Evolutionary conservation across 2,113 vertebrate species (phyloP), one percentile per base, ranked within the genome.

Genomic region (Oreochromis aureus): DNA sequence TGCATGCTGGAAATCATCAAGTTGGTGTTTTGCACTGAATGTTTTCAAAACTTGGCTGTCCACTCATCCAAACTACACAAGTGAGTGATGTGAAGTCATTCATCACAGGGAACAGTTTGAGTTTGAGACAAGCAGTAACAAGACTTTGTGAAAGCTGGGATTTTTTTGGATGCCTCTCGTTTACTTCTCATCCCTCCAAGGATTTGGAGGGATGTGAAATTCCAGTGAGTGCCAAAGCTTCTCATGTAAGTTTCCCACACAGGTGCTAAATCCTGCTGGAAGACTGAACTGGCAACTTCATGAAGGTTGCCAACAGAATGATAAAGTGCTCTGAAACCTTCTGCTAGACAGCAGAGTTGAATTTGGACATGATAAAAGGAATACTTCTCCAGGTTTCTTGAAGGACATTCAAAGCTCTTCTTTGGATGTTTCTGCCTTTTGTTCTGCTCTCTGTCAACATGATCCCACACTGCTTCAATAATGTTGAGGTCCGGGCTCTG

Each of bases 401-500:
- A 63, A 34, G 59, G 2, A 63, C 10, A 36, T 0, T 63, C 59
- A 63, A 63, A 63, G 59, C 16, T 36, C 59, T 63, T 63, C 3
- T 63, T 36, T 36, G 59, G 30, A 63, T 63, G 59, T 63, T 36
- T 63, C 59, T 36, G 3, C 30, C 59, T 63, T 63, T 36, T 36
- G 30, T 63, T 63, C 30, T 63, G 30, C 19, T 63, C 16, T 63
- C 59, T 36, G 59, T 63, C 59, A 11, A 3, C 59, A 63, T 63
- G 59, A 63, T 19, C 3, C 30, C 16, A 63, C 59, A 63, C 59
- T 34, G 16, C 59, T 63, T 63, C 0, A 63, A 3, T 34, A 34
- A 63, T 34, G 16, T 19, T 3, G 30, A 34, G 0, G 16, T 34
- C 58, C 0, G 2, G 2, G 5, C 58, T 61, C 58, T 61, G 58